phyloP scores from a whole-genome alignment of 2,113 vertebrate species.

The Nyctereutes procyonoides region DNA sequence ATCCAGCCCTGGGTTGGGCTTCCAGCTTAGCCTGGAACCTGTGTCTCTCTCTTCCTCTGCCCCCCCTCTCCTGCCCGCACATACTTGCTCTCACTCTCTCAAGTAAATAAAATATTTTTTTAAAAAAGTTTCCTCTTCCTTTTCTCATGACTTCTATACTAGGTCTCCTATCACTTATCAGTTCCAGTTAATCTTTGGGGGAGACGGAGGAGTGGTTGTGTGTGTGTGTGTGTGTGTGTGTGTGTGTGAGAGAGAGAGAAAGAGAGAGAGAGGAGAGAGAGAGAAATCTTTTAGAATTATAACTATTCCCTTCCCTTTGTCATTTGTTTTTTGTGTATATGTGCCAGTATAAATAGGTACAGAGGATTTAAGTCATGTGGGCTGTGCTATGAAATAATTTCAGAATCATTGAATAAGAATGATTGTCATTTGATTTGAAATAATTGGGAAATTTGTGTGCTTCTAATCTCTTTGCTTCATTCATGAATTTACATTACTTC shows the following conservation, averaged over 20 bases:
- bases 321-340: neutral
- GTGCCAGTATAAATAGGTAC: neutral
- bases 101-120: neutral
- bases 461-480: neutral
- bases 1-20: neutral
- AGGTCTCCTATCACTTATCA: neutral
- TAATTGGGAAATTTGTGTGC: neutral
- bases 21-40: neutral
- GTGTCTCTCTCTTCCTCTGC: neutral
- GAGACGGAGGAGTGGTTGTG: neutral
- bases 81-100: neutral
- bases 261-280: neutral
- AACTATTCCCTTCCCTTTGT: neutral
- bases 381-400: neutral
- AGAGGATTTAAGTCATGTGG: neutral
- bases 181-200: neutral
- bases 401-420: neutral
- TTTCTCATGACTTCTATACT: neutral
- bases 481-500: conserved; percentile 44
- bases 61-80: neutral
- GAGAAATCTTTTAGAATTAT: neutral
- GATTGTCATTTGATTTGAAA: neutral
- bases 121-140: neutral
- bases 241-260: neutral
- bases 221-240: neutral